phyloP scores from a whole-genome alignment of 2,113 vertebrate species.

The Gopherus flavomarginatus region DNA sequence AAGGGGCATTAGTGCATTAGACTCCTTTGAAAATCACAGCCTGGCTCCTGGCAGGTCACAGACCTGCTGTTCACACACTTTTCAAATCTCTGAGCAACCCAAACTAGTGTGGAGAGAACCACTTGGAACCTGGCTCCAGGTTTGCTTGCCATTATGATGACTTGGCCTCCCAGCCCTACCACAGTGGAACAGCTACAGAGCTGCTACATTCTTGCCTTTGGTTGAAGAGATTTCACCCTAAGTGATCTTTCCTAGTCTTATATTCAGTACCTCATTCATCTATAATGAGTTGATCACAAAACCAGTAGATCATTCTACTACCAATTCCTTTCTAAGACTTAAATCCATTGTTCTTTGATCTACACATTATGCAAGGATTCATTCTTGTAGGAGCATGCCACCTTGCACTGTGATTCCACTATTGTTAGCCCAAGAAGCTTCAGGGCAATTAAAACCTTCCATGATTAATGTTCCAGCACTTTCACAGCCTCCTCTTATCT shows the following conservation, averaged over 20 bases:
- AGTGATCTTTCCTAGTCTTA: background rate
- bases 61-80: accelerated
- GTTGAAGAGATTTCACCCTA: background rate
- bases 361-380: background rate
- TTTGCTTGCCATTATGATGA: background rate
- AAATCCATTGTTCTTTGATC: background rate
- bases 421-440: background rate
- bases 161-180: accelerated
- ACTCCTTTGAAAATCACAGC: background rate
- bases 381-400: background rate
- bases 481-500: background rate
- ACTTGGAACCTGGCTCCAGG: background rate
- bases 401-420: background rate
- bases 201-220: background rate
- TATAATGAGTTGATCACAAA: background rate
- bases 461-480: background rate
- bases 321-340: background rate
- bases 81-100: background rate
- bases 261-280: background rate
- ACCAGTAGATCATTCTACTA: accelerated
- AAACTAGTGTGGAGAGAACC: background rate
- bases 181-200: background rate
- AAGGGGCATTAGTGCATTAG: accelerated
- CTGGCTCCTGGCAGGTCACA: accelerated
- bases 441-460: background rate